A percentile compares a stretch with the other conserved stretches of the same genome.
These are phyloP conservation scores for Diorhabda elongata DNA, from an alignment of 1,140 invertebrate genomes.

Conservation along the genomic window DNA sequence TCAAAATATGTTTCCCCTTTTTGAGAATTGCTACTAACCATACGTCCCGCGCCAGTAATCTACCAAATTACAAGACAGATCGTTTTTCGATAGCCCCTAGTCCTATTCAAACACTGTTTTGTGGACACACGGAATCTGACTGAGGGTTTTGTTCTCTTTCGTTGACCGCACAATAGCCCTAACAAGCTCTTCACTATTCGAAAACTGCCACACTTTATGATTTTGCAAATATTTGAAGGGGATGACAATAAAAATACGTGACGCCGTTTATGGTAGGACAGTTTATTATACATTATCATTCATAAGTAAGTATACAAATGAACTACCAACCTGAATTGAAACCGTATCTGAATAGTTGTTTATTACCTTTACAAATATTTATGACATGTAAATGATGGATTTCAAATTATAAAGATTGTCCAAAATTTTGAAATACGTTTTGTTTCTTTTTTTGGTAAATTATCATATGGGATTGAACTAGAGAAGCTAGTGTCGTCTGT, in stretches of 20 bases:
- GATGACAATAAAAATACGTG: neutral
- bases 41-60: constrained; percentile 16
- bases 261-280: neutral
- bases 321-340: neutral
- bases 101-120: constrained; percentile 19
- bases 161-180: constrained; percentile 15
- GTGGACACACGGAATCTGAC: constrained; percentile 9
- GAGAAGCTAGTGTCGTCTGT: too few species aligned
- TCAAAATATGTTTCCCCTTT: too few species aligned
- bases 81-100: constrained; percentile 21
- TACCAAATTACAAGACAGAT: constrained; percentile 24
- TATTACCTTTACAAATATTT: constrained; percentile 1
- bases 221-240: constrained; percentile 17
- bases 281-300: neutral
- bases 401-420: neutral
- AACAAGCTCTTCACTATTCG: constrained; percentile 14
- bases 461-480: too few species aligned
- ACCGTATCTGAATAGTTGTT: neutral
- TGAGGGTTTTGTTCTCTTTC: constrained; percentile 9
- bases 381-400: constrained; percentile 1
- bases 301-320: neutral
- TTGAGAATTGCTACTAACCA: neutral
- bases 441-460: too few species aligned
- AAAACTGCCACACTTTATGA: constrained; percentile 18
- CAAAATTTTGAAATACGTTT: too few species aligned